Base-by-base conservation (phyloP, 2,888 invertebrate genomes). In the Diloba caeruleocephala region DNA sequence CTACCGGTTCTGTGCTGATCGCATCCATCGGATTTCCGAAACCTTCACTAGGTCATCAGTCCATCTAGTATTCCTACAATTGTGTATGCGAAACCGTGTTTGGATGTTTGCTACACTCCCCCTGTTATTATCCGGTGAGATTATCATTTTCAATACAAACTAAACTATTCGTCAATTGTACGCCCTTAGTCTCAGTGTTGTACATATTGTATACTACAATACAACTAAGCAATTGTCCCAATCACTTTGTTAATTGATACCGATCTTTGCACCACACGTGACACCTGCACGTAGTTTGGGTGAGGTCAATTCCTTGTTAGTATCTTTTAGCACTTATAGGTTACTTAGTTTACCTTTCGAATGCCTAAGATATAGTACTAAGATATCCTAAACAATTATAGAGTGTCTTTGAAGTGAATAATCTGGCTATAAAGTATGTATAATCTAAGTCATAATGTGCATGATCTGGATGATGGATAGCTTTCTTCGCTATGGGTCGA, bases 241-340 rank as follows among this genome's bases (percentile, higher is more conserved):
- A 3, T 64, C 19, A 41, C 36, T 60, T 17, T 21, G 21, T 23
- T 38, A 42, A 39, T 46, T 45, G 51, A 58, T 65, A 19, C 10
- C 13, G 14, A 50, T 58, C 51, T 58, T 25, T 42, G 3, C 25
- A 1, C 19, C 34, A 43, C 43, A 21, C 13, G 31, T 51, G 51
- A 38, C 10, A 19, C 21, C 9, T 59, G 52, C 67, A 54, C 29
- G 45, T 43, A 45, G 38, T 10, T 28, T 5, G 37, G 61, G 61
- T 49, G 49, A 42, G 54, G 44, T 29, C 7, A 14, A 8, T 12
- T 14, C 23, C 1, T 29, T 42, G 31, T 36, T 31, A 2, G 21
- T 44, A 46, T 31, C 32, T n/a, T 45, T 28, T 5, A 29, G 42
- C 23, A 45, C 15, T 55, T 37, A 43, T 1, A 15, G 31, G 3